Evolutionary conservation across 2,888 invertebrate species (phyloP), one percentile per base, ranked within the genome.

Genomic region (Sarcophaga subvicina): DNA sequence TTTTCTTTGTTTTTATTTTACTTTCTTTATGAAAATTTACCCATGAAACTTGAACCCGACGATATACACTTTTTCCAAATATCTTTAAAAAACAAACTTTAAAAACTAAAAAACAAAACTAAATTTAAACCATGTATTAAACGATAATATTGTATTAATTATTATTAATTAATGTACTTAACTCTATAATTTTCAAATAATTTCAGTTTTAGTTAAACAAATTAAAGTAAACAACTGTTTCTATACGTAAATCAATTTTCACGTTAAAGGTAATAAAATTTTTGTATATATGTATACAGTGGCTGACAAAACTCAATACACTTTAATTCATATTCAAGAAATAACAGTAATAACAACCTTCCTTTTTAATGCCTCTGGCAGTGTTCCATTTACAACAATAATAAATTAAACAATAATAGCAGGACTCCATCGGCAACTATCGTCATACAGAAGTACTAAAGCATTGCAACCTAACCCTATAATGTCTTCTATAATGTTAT

Each of bases 41-140:
- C 90, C 79, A 87, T 90, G 90, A 91, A 93, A 92, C 91, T 93
- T 93, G 93, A 93, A 93, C 93, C 93, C 91, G 93, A 92, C 93
- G 93, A 93, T 87, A 92, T 79, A 93, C 93, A 93, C 93, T 92
- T 92, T 89, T 87, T 84, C 87, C 84, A 76, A 84, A 82, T 82
- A 87, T 71, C 66, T 67, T 67, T 85, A 71, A 54, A 71, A 80
- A 73, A 77, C 67, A 67, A 69, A n/a, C 70, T 67, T 69, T 62
- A 70, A 83, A 88, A 83, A 88, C 76, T 86, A 83, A 88, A 70
- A 83, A 62, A 70, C 59, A 64, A 60, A 78, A 59, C 76, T 63
- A 87, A 87, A 82, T 83, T 84, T 82, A 86, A 79, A 54, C 66
- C 37, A 60, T 70, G 59, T 82, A 70, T 67, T 47, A 72, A 72